phyloP scores from a whole-genome alignment of 2,888 invertebrate species.

The Lasioglossum malachurum region DNA sequence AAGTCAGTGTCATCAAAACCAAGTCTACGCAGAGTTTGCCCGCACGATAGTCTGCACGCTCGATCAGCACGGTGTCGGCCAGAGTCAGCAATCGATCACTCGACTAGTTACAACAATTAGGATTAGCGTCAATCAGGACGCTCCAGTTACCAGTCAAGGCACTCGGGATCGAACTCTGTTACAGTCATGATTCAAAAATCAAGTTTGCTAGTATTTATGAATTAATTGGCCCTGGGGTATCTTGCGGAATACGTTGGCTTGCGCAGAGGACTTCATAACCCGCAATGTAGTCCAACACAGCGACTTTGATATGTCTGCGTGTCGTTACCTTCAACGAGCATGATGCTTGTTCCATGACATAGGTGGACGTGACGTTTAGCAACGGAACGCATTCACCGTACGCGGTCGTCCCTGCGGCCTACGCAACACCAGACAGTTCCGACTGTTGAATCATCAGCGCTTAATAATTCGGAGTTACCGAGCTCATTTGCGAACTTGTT shows the following conservation, averaged over 20 bases:
- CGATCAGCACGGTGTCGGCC: neutral
- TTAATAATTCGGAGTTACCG: constrained; percentile 36
- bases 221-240: neutral
- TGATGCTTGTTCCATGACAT: constrained; percentile 30
- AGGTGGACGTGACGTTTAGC: constrained; percentile 60
- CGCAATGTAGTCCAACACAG: neutral
- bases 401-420: constrained; percentile 55
- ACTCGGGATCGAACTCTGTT: neutral
- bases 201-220: neutral
- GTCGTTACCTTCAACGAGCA: constrained; percentile 55
- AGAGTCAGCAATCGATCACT: neutral
- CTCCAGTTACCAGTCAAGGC: neutral
- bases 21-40: neutral
- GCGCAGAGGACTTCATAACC: neutral
- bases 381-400: constrained; percentile 39
- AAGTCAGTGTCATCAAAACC: neutral
- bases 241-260: neutral
- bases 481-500: constrained; percentile 19
- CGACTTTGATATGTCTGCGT: constrained; percentile 38
- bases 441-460: constrained; percentile 30
- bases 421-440: constrained; percentile 4
- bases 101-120: neutral
- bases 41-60: neutral
- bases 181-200: neutral
- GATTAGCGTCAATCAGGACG: neutral